These are phyloP conservation scores for Cylloceria caligata DNA, from an alignment of 2,888 invertebrate genomes.

Conservation along the genomic window DNA sequence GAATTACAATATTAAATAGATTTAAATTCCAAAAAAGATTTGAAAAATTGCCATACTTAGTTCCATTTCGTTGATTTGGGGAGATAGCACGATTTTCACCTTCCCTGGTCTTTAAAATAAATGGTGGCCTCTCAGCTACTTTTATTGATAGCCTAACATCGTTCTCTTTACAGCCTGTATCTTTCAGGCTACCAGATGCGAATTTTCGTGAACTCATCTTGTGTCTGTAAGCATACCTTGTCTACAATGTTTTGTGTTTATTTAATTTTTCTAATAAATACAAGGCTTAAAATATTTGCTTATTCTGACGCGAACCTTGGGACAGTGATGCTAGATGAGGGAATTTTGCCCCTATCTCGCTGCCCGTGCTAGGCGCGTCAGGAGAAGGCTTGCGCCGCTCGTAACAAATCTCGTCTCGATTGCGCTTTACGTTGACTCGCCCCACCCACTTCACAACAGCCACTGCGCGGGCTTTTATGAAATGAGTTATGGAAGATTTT, in stretches of 20 bases:
- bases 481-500: no score
- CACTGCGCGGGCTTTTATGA: no score
- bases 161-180: slow-evolving; percentile 77
- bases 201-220: slow-evolving; percentile 77
- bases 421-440: no score
- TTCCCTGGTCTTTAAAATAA: slow-evolving; percentile 89
- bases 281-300: neutral
- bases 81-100: slow-evolving; percentile 87
- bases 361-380: no score
- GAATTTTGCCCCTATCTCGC: no score
- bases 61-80: slow-evolving; percentile 86
- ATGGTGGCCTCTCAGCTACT: slow-evolving; percentile 86
- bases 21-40: neutral
- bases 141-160: slow-evolving; percentile 79
- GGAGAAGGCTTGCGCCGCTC: no score
- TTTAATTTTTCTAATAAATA: neutral
- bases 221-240: slow-evolving; percentile 7
- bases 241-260: neutral
- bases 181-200: slow-evolving; percentile 76
- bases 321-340: no score
- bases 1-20: neutral
- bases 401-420: no score
- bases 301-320: neutral
- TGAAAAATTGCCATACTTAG: slow-evolving; percentile 70
- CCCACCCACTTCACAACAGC: no score